Evolutionary conservation across 1,140 invertebrate genomes (phyloP).

Genomic region (Nymphalis io): DNA sequence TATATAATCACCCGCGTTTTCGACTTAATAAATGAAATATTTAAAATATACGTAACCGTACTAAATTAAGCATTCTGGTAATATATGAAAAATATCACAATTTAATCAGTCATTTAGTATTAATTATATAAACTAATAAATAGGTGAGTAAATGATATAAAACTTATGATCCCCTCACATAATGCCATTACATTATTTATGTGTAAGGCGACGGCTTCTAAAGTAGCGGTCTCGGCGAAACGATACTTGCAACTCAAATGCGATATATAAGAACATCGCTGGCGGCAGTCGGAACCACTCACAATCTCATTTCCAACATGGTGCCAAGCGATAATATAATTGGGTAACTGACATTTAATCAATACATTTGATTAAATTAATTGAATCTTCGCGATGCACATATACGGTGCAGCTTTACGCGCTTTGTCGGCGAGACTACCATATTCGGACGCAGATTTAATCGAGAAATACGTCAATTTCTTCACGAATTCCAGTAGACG

Average conservation of each 20-base stretch:
- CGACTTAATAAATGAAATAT: too few relatives aligned
- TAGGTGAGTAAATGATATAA: too few relatives aligned
- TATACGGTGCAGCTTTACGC: slow-evolving; percentile 52
- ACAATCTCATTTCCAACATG: slow-evolving; percentile 35
- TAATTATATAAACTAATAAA: too few relatives aligned
- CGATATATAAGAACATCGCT: slow-evolving; percentile 48
- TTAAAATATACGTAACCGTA: too few relatives aligned
- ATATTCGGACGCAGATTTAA: slow-evolving; percentile 26
- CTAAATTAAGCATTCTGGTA: too few relatives aligned
- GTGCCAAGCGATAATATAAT: slow-evolving; percentile 64
- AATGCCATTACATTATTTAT: slow-evolving; percentile 39
- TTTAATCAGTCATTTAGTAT: too few relatives aligned
- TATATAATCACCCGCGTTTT: too few relatives aligned
- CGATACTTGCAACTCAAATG: slow-evolving; percentile 53
- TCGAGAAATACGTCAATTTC: slow-evolving; percentile 20
- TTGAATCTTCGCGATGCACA: slow-evolving; percentile 61
- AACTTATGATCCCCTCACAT: too few relatives aligned
- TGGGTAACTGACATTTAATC: slow-evolving; percentile 72
- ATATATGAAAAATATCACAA: too few relatives aligned
- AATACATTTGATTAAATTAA: slow-evolving; percentile 73
- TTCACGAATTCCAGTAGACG: slow-evolving; percentile 22
- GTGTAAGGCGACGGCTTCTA: slow-evolving; percentile 52
- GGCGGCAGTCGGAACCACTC: slow-evolving; percentile 40
- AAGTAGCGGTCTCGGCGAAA: slow-evolving; percentile 53
- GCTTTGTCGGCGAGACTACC: slow-evolving; percentile 34